Base-by-base conservation (phyloP, 1,140 invertebrate genomes). In the Ceratina australensis region DNA sequence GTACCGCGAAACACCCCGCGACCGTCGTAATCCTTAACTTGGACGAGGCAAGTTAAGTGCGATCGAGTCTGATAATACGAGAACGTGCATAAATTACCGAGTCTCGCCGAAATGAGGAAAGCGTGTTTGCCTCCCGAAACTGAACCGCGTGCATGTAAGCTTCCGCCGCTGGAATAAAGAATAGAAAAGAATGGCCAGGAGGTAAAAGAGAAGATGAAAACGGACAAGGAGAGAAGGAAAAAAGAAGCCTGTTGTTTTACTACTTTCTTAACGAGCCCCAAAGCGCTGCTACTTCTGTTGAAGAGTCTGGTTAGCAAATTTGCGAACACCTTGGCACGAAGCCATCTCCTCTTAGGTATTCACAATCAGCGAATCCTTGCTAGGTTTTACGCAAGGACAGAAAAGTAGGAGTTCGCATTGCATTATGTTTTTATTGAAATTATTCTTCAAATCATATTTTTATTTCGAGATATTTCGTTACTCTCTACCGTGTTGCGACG, bases 1-100 rank as follows among this genome's bases (percentile, higher is more conserved):
- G 79, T 67, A 68, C n/a, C 59, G 59, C 68, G 52, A 61, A 71
- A 81, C 79, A 73, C 76, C 79, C 73, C 82, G 49, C 71, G 71
- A 63, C 57, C 56, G n/a, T 22, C 59, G 24, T 42, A 42, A 33
- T 59, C 26, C 54, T 16, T 33, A 28, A 71, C 67, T 63, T 42
- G 18, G n/a, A 3, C 10, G 18, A 15, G n/a, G 7, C 67, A 77
- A 61, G 57, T 24, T 54, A 50, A 54, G 26, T 26, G 24, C 50
- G 49, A 54, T 57, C 50, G 28, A 18, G 33, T 65, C n/a, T 16
- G 8, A 15, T 22, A 7, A 26, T 22, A 65, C 28, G 28, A 50
- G 4, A 47, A 49, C 61, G 61, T 57, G 12, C 20, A 47, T 42
- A 42, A 42, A 57, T 24, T 20, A n/a, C 10, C 10, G 12, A 24